A percentile compares a stretch with the other conserved stretches of the same genome.
phyloP scores from a whole-genome alignment of 2,888 invertebrate species.

The Uropetala carovei region DNA sequence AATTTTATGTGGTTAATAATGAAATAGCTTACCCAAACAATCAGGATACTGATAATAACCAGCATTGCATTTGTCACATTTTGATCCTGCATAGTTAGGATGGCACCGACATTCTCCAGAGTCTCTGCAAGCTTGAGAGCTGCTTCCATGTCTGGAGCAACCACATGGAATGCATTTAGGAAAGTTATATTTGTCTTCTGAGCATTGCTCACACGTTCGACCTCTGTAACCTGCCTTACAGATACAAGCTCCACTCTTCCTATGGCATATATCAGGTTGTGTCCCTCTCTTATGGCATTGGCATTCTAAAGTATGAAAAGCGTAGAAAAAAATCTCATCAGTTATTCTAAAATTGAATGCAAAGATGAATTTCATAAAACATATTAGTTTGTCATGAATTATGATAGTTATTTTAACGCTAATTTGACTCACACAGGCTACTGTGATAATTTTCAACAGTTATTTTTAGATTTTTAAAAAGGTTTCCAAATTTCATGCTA shows the following conservation, averaged over 20 bases:
- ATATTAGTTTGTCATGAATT: background rate
- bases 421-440: background rate
- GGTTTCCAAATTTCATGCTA: background rate
- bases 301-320: slow-evolving; percentile 80
- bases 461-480: background rate
- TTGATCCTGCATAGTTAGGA: slow-evolving; percentile 90
- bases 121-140: slow-evolving; percentile 87
- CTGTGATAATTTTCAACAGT: background rate
- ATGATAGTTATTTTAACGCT: background rate
- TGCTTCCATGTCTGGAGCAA: slow-evolving; percentile 89
- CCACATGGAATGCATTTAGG: slow-evolving; percentile 91
- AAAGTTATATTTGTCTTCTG: slow-evolving; percentile 91
- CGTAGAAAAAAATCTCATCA: background rate
- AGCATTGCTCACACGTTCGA: slow-evolving; percentile 90
- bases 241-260: slow-evolving; percentile 89
- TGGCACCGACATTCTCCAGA: slow-evolving; percentile 95
- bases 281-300: slow-evolving; percentile 94
- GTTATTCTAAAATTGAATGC: background rate
- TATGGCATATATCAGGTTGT: slow-evolving; percentile 88
- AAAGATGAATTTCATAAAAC: background rate
- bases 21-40: slow-evolving; percentile 83
- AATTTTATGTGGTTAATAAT: background rate
- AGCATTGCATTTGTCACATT: slow-evolving; percentile 94
- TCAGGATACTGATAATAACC: slow-evolving; percentile 95
- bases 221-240: slow-evolving; percentile 96